phyloP scores from a whole-genome alignment of 2,113 vertebrate genomes.

The Rostratula benghalensis region DNA sequence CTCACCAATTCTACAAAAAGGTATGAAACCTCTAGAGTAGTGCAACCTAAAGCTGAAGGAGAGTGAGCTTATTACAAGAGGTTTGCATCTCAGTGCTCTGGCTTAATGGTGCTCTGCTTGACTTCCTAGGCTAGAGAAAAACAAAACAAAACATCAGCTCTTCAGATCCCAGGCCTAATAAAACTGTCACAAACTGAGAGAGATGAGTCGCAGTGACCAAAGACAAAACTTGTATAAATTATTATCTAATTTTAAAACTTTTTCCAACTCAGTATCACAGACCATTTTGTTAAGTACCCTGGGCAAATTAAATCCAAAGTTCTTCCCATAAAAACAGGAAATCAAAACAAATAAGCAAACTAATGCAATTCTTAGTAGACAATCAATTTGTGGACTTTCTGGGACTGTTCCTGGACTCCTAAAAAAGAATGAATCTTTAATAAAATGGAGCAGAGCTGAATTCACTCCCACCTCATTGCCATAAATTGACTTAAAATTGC shows the following conservation, averaged over 20 bases:
- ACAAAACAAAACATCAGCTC: not conserved
- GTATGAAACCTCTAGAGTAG: not conserved
- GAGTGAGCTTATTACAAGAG: not conserved
- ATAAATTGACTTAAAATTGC: not conserved
- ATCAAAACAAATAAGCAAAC: not conserved
- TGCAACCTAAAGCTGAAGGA: not conserved
- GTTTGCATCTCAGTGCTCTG: not conserved
- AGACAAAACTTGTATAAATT: not conserved
- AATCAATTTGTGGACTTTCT: not conserved
- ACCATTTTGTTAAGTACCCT: not conserved
- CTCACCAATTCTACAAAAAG: not conserved
- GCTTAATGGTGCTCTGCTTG: not conserved
- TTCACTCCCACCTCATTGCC: not conserved
- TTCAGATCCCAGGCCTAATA: not conserved
- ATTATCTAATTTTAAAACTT: constrained; percentile 22
- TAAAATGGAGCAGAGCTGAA: not conserved
- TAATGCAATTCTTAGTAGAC: not conserved
- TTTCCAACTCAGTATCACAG: not conserved
- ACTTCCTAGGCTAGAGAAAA: not conserved
- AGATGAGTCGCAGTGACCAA: not conserved
- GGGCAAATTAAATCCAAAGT: not conserved
- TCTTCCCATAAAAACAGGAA: not conserved
- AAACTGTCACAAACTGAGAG: not conserved
- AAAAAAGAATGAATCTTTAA: not conserved
- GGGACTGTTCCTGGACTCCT: not conserved